Evolutionary conservation across 1,140 invertebrate genomes (phyloP).

Genomic region (Dreissena polymorpha): DNA sequence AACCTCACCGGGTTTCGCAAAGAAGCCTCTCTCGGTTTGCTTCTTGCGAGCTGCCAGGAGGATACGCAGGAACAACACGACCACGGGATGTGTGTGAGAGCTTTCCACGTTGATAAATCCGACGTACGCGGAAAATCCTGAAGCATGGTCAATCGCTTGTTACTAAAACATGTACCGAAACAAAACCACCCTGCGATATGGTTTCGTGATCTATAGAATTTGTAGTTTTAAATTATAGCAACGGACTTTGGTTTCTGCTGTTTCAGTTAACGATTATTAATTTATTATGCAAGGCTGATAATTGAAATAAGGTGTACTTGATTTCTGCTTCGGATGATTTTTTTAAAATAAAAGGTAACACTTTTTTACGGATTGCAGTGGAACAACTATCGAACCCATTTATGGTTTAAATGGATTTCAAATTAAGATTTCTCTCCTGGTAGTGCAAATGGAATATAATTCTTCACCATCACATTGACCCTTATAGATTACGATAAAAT

Average conservation of each 20-base stretch:
- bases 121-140: conserved; percentile 64
- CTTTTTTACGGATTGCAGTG: too few relatives aligned
- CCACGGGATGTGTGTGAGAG: conserved; percentile 62
- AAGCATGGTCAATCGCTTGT: background rate
- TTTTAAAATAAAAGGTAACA: background rate
- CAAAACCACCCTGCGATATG: background rate
- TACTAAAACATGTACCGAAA: background rate
- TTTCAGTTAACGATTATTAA: background rate
- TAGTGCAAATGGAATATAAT: too few relatives aligned
- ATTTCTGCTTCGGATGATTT: background rate
- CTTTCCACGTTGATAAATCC: conserved; percentile 64
- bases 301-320: background rate
- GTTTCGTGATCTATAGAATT: too few relatives aligned
- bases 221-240: background rate
- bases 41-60: background rate
- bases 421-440: too few relatives aligned
- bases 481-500: background rate
- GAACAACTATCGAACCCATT: too few relatives aligned
- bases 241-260: background rate
- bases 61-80: conserved; percentile 56
- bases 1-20: too few relatives aligned
- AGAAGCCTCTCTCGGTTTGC: background rate
- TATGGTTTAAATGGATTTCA: too few relatives aligned
- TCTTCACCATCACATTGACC: background rate
- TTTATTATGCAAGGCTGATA: too few relatives aligned